These are phyloP conservation scores for Aurelia sp. DNA, from an alignment of 30 jellyfish, hydroid and myxozoan genomes.

Conservation along the genomic window DNA sequence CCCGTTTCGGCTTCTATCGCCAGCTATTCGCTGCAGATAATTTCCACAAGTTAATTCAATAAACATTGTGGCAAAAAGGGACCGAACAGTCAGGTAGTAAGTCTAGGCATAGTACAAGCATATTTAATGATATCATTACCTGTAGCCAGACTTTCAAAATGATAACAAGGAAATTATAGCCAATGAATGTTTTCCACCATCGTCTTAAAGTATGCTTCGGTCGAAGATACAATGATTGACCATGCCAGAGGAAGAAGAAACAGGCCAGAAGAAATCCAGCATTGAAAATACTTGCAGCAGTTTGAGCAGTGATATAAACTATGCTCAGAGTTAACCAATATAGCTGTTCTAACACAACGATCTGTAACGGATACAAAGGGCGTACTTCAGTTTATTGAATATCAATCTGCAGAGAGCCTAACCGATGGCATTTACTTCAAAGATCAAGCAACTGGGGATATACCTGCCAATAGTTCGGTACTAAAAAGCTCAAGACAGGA, in stretches of 20 bases:
- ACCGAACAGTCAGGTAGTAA: no score
- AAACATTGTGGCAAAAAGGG: no score
- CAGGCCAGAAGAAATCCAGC: constrained; percentile 94
- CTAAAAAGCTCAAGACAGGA: no score
- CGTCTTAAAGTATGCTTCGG: constrained; percentile 84
- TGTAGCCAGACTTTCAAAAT: constrained; percentile 92
- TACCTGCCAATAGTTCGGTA: no score
- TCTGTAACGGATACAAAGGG: constrained; percentile 37
- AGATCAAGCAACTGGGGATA: no score
- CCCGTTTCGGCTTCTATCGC: no score
- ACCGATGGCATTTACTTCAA: no score
- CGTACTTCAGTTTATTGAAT: no score
- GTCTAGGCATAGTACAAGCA: no score
- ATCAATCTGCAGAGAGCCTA: no score
- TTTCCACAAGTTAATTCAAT: no score
- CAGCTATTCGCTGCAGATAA: no score
- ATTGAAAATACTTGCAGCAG: constrained; percentile 86
- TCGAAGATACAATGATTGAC: constrained; percentile 90
- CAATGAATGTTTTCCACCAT: constrained; percentile 94
- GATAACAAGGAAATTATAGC: constrained; percentile 84
- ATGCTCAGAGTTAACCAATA: constrained; percentile 90
- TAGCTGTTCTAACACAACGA: constrained; percentile 80
- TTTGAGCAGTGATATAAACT: constrained; percentile 94
- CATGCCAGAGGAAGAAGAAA: constrained; percentile 97
- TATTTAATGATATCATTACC: not conserved